A percentile compares a stretch with the other conserved stretches of the same genome.
phyloP scores from a whole-genome alignment of 2,888 invertebrate species.

The Notodonta ziczac region DNA sequence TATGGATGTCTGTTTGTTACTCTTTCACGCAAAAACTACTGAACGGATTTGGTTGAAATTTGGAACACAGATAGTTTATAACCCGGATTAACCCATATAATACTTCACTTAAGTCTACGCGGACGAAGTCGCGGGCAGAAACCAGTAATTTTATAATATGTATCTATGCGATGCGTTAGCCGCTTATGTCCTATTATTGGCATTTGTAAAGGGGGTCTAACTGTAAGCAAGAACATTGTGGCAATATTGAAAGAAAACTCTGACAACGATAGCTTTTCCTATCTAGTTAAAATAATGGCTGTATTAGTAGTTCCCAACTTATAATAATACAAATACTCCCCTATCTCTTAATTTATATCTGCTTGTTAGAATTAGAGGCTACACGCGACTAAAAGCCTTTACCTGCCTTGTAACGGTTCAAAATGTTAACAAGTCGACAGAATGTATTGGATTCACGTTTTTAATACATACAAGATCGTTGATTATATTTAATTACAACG shows the following conservation, averaged over 20 bases:
- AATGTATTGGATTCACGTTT: neutral
- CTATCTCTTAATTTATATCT: neutral
- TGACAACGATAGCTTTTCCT: no score
- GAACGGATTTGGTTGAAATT: no score
- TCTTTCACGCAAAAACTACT: no score
- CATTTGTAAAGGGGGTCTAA: neutral
- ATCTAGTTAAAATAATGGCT: no score
- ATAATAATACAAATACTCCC: neutral
- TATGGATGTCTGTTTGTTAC: no score
- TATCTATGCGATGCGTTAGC: neutral
- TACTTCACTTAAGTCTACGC: no score
- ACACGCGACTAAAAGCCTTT: neutral
- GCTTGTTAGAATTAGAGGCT: neutral
- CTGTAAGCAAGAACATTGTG: neutral
- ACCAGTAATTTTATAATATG: neutral
- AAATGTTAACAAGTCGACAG: neutral
- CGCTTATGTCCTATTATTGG: neutral
- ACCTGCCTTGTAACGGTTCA: neutral
- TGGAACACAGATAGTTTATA: no score
- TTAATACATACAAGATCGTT: neutral
- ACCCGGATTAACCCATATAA: no score
- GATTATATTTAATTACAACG: neutral
- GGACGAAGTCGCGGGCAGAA: no score
- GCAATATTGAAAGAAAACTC: no score
- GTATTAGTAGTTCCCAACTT: neutral